These are phyloP conservation scores for Hydropsyche tenuis DNA, from an alignment of 1,140 invertebrate species.

Conservation along the genomic window DNA sequence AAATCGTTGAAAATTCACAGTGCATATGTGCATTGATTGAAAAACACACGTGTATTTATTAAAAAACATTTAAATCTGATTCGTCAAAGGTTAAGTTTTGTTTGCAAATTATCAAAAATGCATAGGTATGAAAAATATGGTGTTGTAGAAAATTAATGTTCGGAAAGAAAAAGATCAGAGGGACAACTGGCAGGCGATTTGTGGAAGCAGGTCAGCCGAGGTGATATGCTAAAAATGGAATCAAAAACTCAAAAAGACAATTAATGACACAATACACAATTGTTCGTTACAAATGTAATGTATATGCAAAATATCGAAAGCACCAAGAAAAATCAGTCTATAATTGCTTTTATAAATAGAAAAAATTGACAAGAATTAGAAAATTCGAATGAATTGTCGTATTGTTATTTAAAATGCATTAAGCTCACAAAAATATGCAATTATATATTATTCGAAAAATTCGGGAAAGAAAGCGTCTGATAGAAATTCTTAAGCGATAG, in stretches of 20 bases:
- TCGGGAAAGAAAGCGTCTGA: background rate
- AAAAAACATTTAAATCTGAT: too few species aligned
- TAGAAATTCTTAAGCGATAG: constrained; percentile 8
- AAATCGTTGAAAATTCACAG: too few species aligned
- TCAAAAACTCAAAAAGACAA: constrained; percentile 14
- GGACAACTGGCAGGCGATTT: constrained; percentile 44
- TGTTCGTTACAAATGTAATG: too few species aligned
- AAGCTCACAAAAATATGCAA: constrained; percentile 17
- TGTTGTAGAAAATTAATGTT: too few species aligned
- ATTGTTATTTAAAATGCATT: background rate
- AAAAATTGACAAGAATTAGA: background rate
- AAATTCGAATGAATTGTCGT: background rate
- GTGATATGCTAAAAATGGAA: constrained; percentile 31
- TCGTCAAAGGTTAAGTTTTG: too few species aligned
- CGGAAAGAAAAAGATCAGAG: background rate
- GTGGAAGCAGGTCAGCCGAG: constrained; percentile 42
- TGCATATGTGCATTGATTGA: background rate
- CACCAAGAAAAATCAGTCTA: background rate
- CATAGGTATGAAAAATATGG: too few species aligned
- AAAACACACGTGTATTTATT: background rate
- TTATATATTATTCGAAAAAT: background rate
- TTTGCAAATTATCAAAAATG: too few species aligned
- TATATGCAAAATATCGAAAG: constrained; percentile 31
- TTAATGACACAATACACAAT: background rate
- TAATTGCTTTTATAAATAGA: background rate